Conservation (phyloP, 2,888 invertebrate genomes). For the Clunio marinus region DNA sequence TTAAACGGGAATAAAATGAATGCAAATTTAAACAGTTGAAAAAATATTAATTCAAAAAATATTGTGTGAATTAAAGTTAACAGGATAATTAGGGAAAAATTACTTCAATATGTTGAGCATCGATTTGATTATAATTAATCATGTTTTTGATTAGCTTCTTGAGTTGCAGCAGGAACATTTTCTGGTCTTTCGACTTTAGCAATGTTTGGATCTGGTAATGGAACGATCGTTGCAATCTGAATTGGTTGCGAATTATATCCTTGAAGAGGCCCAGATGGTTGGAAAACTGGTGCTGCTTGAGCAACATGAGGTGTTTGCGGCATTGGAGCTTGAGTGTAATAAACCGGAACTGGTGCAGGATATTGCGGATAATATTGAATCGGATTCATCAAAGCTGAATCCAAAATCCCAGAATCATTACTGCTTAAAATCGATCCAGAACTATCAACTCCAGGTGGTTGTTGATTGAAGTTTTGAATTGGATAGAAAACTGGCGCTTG, state of each 20-base stretch:
- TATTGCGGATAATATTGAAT: background rate
- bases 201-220: too few species aligned
- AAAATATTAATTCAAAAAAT: background rate
- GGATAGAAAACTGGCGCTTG: background rate
- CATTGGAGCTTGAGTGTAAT: background rate
- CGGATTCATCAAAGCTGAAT: background rate
- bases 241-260: background rate
- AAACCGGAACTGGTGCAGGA: background rate
- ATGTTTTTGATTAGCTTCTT: too few species aligned
- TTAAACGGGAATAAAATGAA: background rate
- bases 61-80: background rate
- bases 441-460: background rate
- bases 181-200: too few species aligned
- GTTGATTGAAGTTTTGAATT: background rate
- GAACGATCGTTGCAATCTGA: background rate
- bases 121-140: too few species aligned
- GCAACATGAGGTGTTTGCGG: background rate
- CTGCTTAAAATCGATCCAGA: background rate
- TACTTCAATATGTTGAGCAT: too few species aligned
- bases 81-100: too few species aligned
- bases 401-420: background rate
- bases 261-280: background rate
- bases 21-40: background rate
- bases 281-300: background rate
- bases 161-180: too few species aligned